Evolutionary conservation across 1,140 invertebrate species (phyloP), one percentile per base, ranked within the genome.

Genomic region (Monochamus saltuarius): DNA sequence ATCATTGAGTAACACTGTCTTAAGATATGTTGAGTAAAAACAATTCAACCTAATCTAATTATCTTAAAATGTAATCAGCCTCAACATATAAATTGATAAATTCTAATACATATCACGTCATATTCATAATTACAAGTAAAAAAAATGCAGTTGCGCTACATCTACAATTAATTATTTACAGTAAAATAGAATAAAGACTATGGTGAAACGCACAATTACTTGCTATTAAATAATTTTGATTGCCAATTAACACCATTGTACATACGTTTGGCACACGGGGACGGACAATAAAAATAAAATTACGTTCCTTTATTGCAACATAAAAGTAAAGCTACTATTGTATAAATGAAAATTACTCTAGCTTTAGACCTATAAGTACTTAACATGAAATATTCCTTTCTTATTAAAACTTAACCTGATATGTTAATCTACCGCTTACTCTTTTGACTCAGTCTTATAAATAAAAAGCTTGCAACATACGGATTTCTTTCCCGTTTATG

Each of bases 31-130:
- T 58, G 59, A 56, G 59, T 58, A 65, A 61, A 61, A 61, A 65
- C 49, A 62, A 42, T 38, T 19, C 40, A 39, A n/a, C 43, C 45
- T 61, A 52, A 58, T 42, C 51, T 56, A 49, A 56, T 54, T 51
- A 14, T 56, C 58, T 61, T 61, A 61, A 57, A 49, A 56, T 19
- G 13, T 65, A 65, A 62, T 65, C 63, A 65, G 63, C 63, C 63
- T 65, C 63, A 61, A 65, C 63, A 65, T 58, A 65, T 65, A 61
- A 37, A 54, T 37, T 54, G 37, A 53, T 55, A 54, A 54, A 47
- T 45, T 50, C 37, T 38, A 55, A 40, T 59, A 58, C 49, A 63
- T 59, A 63, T 63, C 56, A 59, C 56, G 52, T 59, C 43, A 37
- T 37, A 51, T 29, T 53, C 36, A 38, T 63, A 13, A 17, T 40